Evolutionary conservation across 1,140 invertebrate genomes (phyloP), one percentile per base, ranked within the genome.

Genomic region (Bombus difficillimus): DNA sequence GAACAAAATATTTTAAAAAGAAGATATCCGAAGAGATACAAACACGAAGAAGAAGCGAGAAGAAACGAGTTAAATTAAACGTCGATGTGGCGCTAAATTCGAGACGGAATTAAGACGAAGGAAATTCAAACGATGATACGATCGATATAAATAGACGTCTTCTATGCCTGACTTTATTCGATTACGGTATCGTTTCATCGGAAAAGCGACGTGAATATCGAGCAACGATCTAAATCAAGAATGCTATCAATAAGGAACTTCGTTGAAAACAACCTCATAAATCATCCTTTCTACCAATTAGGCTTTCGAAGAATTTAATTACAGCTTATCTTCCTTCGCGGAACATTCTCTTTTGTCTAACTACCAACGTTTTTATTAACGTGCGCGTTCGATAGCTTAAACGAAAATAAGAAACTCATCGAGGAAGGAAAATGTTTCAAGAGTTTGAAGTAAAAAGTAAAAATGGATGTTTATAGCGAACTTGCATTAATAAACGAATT

Each of bases 231-330:
- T 57, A 53, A 34, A 37, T 25, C 5, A 25, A 22, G 39, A 28
- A 64, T 9, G 47, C 34, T 25, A 43, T 34, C 6, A 76, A 47
- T 62, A 25, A 47, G 10, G 39, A 8, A 37, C 2, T 47, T 81
- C 72, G 4, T 82, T 53, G 72, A 53, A 72, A 62, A 37, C 68
- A 57, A 41, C 1, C 75, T 74, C 82, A 25, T 79, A 80, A 85
- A 75, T 15, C 53, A 64, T 53, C 53, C 9, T 39, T 74, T 59
- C 72, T 83, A 43, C 39, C 41, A 82, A 75, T 86, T 87, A 64
- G 15, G 1, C 37, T 28, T 69, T 15, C 39, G 13, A 53, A 28
- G 72, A 41, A 68, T 77, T 57, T 86, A 83, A 86, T 83, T 78
- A 83, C 74, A 25, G 4, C 22, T 9, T 22, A 59, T 28, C 12